Evolutionary conservation across 2,797 vertebrate genomes (phyloP), one percentile per base, ranked within the genome.

Genomic region (Channallabes apus): DNA sequence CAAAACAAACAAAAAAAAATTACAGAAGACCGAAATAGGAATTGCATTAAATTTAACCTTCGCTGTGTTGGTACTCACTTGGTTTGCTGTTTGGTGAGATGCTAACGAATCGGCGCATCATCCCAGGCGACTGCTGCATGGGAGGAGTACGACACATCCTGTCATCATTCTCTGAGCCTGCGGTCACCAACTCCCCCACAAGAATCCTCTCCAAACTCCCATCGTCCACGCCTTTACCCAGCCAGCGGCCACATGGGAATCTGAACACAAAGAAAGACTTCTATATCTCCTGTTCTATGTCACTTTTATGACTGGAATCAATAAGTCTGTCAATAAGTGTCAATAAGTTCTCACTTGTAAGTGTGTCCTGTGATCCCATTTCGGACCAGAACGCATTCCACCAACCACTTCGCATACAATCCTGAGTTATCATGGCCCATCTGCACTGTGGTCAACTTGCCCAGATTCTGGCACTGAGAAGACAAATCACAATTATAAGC

Each of bases 341-440:
- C 46, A 46, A 51, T 51, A 51, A 51, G 58, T 67, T 46, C 46
- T 68, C 93, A 99, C 98, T 96, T 99, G 94, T 99, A 99, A 38
- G 98, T 96, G 92, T 99, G 98, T 64, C 98, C 98, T 46, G 98
- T 99, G 94, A 99, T 98, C 93, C 98, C 98, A 75, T 99, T 99
- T 89, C 98, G 97, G 91, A 99, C 97, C 93, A 99, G 93, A 75
- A 99, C 97, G 71, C 94, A 97, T 92, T 99, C 98, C 91, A 99
- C 98, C 22, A 99, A 96, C 98, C 98, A 99, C 91, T 99, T 99
- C 82, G 98, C 98, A 79, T 99, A 99, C 46, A 99, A 93, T 17
- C 98, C 98, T 17, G 98, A 96, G 94, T 99, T 99, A 92, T 99
- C 98, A 27, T 99, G 98, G 89, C 98, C 98, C 94, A 99, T 99